Conservation (phyloP, 2,888 invertebrate genomes). For the Baronia brevicornis region DNA sequence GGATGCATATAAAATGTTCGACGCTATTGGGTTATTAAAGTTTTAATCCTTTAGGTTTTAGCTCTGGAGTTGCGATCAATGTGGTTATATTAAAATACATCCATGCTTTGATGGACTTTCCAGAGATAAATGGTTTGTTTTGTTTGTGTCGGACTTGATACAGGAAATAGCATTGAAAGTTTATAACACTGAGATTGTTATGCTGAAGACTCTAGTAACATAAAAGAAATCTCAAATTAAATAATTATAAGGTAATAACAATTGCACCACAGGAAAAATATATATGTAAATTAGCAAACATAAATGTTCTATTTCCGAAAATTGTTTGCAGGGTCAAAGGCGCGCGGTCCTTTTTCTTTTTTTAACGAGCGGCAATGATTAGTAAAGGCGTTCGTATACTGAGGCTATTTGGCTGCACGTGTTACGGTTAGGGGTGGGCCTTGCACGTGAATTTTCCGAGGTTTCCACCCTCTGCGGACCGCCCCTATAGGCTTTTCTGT, state of each 20-base stretch:
- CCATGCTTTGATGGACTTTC: too few relatives aligned
- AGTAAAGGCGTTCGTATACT: slow-evolving; percentile 64
- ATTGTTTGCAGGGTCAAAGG: slow-evolving; percentile 48
- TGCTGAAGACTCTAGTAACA: too few relatives aligned
- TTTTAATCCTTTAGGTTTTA: too few relatives aligned
- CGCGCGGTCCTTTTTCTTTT: slow-evolving; percentile 41
- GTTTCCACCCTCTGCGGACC: slow-evolving; percentile 75
- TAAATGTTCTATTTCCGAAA: slow-evolving; percentile 32
- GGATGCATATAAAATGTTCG: too few relatives aligned
- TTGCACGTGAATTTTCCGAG: slow-evolving; percentile 74
- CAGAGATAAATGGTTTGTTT: too few relatives aligned
- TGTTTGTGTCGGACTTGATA: too few relatives aligned
- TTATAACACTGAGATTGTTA: too few relatives aligned
- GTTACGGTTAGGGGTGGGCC: slow-evolving; percentile 61
- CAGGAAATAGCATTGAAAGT: too few relatives aligned
- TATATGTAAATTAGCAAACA: slow-evolving; percentile 19
- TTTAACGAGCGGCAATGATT: slow-evolving; percentile 66
- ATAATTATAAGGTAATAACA: slow-evolving; percentile 7
- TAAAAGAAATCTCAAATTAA: neutral
- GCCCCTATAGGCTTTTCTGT: slow-evolving; percentile 77
- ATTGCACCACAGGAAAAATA: slow-evolving; percentile 14
- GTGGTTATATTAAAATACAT: too few relatives aligned
- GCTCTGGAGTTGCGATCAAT: too few relatives aligned
- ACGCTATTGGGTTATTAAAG: too few relatives aligned
- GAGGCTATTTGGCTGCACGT: slow-evolving; percentile 71